Evolutionary conservation across 2,113 vertebrate genomes (phyloP).

Genomic region (Lichenostomus cassidix): DNA sequence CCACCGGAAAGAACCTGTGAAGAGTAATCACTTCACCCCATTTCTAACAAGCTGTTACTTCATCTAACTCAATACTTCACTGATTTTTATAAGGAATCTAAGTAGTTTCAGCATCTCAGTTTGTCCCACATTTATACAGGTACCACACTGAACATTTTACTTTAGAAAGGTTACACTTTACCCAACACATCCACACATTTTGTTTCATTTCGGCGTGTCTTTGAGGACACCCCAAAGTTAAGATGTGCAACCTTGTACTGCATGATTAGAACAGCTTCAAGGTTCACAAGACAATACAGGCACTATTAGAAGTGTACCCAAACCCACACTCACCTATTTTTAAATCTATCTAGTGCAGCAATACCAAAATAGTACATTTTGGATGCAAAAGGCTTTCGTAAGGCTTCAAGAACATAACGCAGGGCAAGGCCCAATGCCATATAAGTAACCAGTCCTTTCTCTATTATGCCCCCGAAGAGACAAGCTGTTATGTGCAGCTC

Average conservation of each 20-base stretch:
- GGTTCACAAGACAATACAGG: neutral
- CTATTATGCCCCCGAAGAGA: constrained; percentile 97
- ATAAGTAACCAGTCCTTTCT: constrained; percentile 98
- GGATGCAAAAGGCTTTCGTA: constrained; percentile 95
- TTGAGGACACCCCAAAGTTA: neutral
- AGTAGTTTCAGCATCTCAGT: neutral
- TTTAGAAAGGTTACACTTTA: neutral
- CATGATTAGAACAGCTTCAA: neutral
- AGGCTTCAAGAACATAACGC: constrained; percentile 97
- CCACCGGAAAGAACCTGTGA: neutral
- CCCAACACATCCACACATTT: neutral
- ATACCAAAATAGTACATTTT: constrained; percentile 99
- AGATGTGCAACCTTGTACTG: neutral
- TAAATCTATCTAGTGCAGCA: constrained; percentile 98
- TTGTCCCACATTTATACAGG: neutral
- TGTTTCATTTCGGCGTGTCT: neutral
- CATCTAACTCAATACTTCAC: neutral
- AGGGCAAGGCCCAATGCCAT: constrained; percentile 96
- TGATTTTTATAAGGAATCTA: neutral
- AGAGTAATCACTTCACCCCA: neutral
- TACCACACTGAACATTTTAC: neutral
- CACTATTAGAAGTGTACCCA: neutral
- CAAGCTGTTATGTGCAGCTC: constrained; percentile 99
- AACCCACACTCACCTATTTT: constrained; percentile 87
- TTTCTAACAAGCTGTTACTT: neutral